Conservation (phyloP, 2,797 vertebrate species). For the Crocodylus rhombifer region DNA sequence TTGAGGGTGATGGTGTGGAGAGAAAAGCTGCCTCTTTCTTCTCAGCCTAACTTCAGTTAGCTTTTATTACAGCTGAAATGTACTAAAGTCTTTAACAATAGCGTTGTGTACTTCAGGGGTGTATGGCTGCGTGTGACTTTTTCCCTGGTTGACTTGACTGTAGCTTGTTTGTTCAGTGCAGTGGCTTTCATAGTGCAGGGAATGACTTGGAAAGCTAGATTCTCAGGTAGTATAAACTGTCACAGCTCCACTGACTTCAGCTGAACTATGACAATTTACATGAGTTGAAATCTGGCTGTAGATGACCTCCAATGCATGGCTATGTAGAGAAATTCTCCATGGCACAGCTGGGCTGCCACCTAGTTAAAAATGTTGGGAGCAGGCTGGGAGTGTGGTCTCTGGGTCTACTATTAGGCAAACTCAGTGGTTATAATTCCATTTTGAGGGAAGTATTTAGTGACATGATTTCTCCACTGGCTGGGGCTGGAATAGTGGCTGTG, state of each 20-base stretch:
- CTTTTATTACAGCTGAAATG: slow-evolving; percentile 32
- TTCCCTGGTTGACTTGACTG: rapidly evolving
- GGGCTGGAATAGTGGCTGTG: no score
- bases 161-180: rapidly evolving
- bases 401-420: background rate
- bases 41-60: slow-evolving; percentile 44
- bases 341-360: background rate
- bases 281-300: background rate
- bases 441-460: no score
- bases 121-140: background rate
- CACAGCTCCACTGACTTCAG: background rate
- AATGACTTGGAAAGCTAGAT: background rate
- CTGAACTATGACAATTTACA: background rate
- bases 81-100: slow-evolving; percentile 11
- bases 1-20: slow-evolving; percentile 50
- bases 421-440: no score
- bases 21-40: slow-evolving; percentile 44
- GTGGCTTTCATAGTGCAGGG: background rate
- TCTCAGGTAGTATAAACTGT: rapidly evolving
- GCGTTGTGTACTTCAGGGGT: background rate
- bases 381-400: background rate
- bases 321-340: background rate
- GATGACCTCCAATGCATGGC: background rate
- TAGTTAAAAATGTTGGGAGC: background rate
- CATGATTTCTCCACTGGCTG: no score